A percentile compares a stretch with the other conserved stretches of the same genome.
Evolutionary conservation across 92 coral and sea anemone species (phyloP).

Genomic region (Metridium senile): DNA sequence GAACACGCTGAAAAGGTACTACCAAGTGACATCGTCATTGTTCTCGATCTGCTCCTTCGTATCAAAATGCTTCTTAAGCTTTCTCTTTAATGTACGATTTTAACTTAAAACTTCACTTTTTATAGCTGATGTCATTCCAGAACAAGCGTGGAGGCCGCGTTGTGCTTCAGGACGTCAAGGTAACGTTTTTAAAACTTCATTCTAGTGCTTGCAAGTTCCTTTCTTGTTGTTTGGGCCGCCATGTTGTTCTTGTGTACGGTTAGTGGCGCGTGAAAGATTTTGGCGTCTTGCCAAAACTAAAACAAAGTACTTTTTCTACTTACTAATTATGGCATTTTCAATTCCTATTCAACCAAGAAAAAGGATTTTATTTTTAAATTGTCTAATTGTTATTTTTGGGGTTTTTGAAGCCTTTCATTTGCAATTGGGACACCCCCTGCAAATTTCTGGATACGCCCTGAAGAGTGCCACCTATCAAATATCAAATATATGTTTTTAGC

Average conservation of each 20-base stretch:
- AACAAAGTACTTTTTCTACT: background rate
- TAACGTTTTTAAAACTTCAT: constrained; percentile 10
- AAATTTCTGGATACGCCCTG: too few relatives aligned
- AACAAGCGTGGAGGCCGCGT: constrained; percentile 97
- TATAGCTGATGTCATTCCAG: constrained; percentile 88
- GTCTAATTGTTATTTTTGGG: too few relatives aligned
- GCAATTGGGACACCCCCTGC: too few relatives aligned
- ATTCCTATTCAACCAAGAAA: too few relatives aligned
- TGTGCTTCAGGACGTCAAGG: constrained; percentile 93
- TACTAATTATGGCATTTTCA: background rate
- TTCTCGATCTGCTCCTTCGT: background rate
- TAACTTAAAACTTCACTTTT: background rate
- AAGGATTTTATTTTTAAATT: too few relatives aligned
- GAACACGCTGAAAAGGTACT: constrained; percentile 92
- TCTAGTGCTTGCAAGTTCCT: background rate
- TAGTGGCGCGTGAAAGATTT: background rate
- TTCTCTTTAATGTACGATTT: background rate
- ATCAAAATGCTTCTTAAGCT: background rate
- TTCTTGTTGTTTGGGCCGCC: constrained; percentile 15
- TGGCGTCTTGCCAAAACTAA: background rate
- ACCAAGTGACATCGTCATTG: background rate
- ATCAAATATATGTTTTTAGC: too few relatives aligned
- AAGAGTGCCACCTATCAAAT: too few relatives aligned
- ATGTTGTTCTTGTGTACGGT: constrained; percentile 32
- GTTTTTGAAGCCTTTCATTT: too few relatives aligned